A percentile compares a stretch with the other conserved stretches of the same genome.
Conservation (phyloP, 1,140 invertebrate species). For the Heliconius eleuchia region DNA sequence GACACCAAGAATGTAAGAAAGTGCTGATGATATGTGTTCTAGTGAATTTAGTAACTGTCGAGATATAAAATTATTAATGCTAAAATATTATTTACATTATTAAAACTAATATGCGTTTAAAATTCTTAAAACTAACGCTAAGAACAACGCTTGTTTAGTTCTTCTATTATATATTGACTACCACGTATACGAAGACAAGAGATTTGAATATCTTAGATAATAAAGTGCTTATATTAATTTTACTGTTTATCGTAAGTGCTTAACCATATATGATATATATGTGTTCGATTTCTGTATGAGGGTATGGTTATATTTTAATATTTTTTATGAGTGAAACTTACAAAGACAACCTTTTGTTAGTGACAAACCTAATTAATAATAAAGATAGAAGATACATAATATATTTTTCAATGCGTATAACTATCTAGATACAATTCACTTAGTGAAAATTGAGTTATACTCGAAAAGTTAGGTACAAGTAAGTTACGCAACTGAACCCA, state of each 20-base stretch:
- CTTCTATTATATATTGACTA: background rate
- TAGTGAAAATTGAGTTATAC: background rate
- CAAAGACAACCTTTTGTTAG: too few relatives aligned
- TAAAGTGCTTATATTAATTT: too few relatives aligned
- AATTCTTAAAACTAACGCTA: background rate
- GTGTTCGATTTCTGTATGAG: too few relatives aligned
- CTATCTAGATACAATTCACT: background rate
- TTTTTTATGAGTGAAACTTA: too few relatives aligned
- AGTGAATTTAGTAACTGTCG: constrained; percentile 60
- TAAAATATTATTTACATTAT: constrained; percentile 44
- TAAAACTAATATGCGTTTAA: constrained; percentile 22
- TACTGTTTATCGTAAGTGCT: too few relatives aligned
- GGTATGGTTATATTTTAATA: too few relatives aligned
- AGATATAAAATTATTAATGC: constrained; percentile 71
- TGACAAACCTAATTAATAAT: too few relatives aligned
- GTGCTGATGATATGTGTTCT: constrained; percentile 76
- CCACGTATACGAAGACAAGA: too few relatives aligned
- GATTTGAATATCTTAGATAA: too few relatives aligned
- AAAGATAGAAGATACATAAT: too few relatives aligned
- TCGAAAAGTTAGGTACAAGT: background rate
- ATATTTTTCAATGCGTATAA: background rate
- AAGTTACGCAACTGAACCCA: background rate
- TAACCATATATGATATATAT: too few relatives aligned
- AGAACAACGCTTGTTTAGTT: constrained; percentile 26
- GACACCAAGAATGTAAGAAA: constrained; percentile 72